Evolutionary conservation across 2,113 vertebrate species (phyloP).

Genomic region (Sapayoa aenigma): DNA sequence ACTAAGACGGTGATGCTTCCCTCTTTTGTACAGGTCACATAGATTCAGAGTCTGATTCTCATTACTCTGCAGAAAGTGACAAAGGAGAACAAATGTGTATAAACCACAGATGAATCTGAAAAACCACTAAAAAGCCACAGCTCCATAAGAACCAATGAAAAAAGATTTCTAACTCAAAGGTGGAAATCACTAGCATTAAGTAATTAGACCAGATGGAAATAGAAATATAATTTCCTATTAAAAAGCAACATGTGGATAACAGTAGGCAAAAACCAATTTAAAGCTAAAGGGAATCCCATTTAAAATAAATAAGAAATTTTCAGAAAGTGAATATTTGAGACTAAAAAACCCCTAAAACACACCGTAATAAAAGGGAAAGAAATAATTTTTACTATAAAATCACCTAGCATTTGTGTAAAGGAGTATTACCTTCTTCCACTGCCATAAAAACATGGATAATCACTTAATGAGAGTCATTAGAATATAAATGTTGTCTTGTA

Average conservation of each 20-base stretch:
- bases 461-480: background rate
- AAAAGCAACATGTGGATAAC: background rate
- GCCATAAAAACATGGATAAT: background rate
- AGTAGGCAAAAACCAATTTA: background rate
- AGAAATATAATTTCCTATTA: background rate
- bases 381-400: background rate
- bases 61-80: background rate
- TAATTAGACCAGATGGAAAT: background rate
- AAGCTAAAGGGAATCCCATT: background rate
- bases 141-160: background rate
- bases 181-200: background rate
- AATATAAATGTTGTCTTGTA: background rate
- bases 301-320: background rate
- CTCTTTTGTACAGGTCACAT: background rate
- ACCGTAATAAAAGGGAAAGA: background rate
- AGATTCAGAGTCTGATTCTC: background rate
- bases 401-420: background rate
- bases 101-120: background rate
- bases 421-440: background rate
- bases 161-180: background rate
- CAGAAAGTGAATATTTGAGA: background rate
- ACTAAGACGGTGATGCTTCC: background rate
- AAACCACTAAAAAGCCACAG: background rate
- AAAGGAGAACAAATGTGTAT: background rate
- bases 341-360: background rate